Percentiles rank a stretch among this genome's conserved stretches.
Evolutionary conservation across 2,888 invertebrate genomes (phyloP).

Genomic region (Coleophora deauratella): DNA sequence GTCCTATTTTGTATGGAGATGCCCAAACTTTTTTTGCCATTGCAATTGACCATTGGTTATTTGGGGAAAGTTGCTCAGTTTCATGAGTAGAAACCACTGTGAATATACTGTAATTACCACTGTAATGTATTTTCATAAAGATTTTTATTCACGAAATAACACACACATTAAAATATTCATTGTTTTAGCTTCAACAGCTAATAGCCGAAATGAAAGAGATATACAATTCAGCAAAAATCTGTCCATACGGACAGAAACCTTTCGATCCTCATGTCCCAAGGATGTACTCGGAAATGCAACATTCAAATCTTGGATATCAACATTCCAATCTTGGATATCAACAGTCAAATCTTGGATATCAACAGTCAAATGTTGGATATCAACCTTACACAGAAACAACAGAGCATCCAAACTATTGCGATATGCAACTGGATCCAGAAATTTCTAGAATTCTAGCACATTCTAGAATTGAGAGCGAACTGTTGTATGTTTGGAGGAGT

Average conservation of each 20-base stretch:
- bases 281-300: conserved; percentile 20
- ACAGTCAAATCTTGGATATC: conserved; percentile 21
- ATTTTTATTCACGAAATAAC: no score
- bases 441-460: conserved; percentile 78
- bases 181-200: conserved; percentile 77
- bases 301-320: conserved; percentile 27
- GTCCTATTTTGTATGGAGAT: no score
- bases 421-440: conserved; percentile 77
- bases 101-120: no score
- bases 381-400: conserved; percentile 36
- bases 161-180: no score
- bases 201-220: conserved; percentile 86
- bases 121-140: no score
- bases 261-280: conserved; percentile 54
- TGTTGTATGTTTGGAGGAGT: conserved; percentile 84
- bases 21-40: no score
- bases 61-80: no score
- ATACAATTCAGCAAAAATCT: conserved; percentile 81
- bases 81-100: no score
- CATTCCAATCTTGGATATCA: conserved; percentile 42
- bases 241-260: conserved; percentile 76
- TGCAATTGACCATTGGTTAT: no score
- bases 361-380: conserved; percentile 22
- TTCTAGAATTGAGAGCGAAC: conserved; percentile 82
- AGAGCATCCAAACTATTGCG: conserved; percentile 63